Evolutionary conservation across 2,888 invertebrate genomes (phyloP), one percentile per base, ranked within the genome.

Genomic region (Stenodema calcarata): DNA sequence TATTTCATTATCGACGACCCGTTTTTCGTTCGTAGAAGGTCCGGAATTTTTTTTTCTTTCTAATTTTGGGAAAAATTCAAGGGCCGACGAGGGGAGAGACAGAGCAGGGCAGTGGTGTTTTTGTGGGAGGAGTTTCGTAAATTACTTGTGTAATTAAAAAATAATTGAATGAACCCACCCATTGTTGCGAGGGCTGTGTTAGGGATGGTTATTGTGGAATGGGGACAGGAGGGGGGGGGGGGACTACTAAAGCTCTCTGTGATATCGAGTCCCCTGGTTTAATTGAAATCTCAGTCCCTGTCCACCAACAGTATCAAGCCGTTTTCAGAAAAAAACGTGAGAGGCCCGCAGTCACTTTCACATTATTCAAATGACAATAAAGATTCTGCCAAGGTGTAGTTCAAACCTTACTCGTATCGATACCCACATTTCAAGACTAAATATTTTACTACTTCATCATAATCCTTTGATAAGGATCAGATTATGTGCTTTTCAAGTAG

Each of bases 71-170:
- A 23, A 44, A 78, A 76, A 41, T 70, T 70, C 70, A 42, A 76
- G 41, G 12, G 70, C 30, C 28, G 4, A 35, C 11, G 70, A 28
- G 14, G 28, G 70, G 12, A 12, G 28, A n/a, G n/a, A 6, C 54
- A 54, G 18, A 35, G 35, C 12, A 35, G 73, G 30, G 11, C 35
- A 73, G 14, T 73, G 73, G 30, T 35, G 73, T 73, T 41, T 35
- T 18, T 41, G 18, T 30, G 18, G 35, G 73, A 73, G 73, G 73
- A 28, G 18, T 42, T 44, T 42, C 27, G 78, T 78, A 78, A 78
- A 78, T 78, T 78, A 44, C 78, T 78, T 78, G 78, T 78, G 78
- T 78, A 78, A 78, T 78, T 78, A 78, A 78, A 78, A 78, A 78
- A 78, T 78, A 78, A 78, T 78, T 78, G 78, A 78, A 78, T 78